A percentile compares a stretch with the other conserved stretches of the same genome.
Evolutionary conservation across 1,140 invertebrate genomes (phyloP).

Genomic region (Tetramorium simillimum): DNA sequence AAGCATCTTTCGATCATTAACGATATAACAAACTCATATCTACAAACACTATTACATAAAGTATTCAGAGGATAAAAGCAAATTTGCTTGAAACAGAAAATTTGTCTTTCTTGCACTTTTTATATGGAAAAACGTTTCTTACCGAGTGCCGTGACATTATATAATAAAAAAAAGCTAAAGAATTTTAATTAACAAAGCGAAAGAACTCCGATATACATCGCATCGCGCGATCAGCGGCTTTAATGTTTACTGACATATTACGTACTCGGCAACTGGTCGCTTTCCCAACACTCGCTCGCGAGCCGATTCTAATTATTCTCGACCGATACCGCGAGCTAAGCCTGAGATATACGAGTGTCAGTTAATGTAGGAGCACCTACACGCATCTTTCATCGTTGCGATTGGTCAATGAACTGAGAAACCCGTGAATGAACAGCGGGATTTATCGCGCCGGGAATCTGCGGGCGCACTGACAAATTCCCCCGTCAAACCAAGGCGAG

Average conservation of each 20-base stretch:
- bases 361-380: conserved; percentile 54
- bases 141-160: not conserved
- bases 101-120: not conserved
- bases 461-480: conserved; percentile 59
- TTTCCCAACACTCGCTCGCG: conserved; percentile 42
- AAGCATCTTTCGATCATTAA: conserved; percentile 27
- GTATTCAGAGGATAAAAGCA: not conserved
- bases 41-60: not conserved
- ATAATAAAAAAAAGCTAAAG: not conserved
- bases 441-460: conserved; percentile 56
- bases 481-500: conserved; percentile 32
- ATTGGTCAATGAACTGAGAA: conserved; percentile 59
- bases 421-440: conserved; percentile 57
- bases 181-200: conserved; percentile 11
- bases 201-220: conserved; percentile 9
- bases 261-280: conserved; percentile 37
- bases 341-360: conserved; percentile 45
- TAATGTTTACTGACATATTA: conserved; percentile 42
- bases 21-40: not conserved
- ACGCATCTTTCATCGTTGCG: conserved; percentile 55
- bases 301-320: conserved; percentile 57
- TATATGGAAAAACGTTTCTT: not conserved
- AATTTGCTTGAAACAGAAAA: not conserved
- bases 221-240: conserved; percentile 1
- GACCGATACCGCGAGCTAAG: conserved; percentile 17